A percentile compares a stretch with the other conserved stretches of the same genome.
Conservation (phyloP, 2,113 vertebrate genomes). For the Steatornis caripensis region DNA sequence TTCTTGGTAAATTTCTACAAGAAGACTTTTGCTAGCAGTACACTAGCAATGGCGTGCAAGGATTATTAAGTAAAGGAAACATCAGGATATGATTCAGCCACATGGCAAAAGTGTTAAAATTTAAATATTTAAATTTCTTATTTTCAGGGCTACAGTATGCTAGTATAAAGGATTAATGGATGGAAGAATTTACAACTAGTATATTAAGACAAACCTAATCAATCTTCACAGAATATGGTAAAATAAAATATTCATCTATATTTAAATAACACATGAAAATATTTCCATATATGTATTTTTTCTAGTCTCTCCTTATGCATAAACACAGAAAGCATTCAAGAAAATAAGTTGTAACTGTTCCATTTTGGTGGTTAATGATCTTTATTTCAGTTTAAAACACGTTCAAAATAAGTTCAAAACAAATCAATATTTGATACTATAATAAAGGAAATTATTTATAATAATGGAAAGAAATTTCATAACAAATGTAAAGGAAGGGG, state of each 20-base stretch:
- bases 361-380: not conserved
- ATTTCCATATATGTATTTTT: not conserved
- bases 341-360: not conserved
- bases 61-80: not conserved
- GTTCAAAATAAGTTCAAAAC: not conserved
- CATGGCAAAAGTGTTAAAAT: not conserved
- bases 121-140: not conserved
- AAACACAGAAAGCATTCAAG: not conserved
- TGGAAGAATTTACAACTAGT: not conserved
- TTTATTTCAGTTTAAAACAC: not conserved
- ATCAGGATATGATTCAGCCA: not conserved
- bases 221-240: not conserved
- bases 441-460: not conserved
- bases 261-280: not conserved
- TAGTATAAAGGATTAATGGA: not conserved
- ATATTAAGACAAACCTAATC: not conserved
- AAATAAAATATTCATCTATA: not conserved
- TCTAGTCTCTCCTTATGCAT: not conserved
- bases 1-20: not conserved
- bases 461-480: not conserved
- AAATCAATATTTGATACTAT: not conserved
- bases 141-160: not conserved
- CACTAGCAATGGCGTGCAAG: not conserved
- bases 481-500: not conserved
- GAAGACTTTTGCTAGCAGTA: not conserved